Conservation (phyloP, 2,888 invertebrate species). For the Julus scanicus region DNA sequence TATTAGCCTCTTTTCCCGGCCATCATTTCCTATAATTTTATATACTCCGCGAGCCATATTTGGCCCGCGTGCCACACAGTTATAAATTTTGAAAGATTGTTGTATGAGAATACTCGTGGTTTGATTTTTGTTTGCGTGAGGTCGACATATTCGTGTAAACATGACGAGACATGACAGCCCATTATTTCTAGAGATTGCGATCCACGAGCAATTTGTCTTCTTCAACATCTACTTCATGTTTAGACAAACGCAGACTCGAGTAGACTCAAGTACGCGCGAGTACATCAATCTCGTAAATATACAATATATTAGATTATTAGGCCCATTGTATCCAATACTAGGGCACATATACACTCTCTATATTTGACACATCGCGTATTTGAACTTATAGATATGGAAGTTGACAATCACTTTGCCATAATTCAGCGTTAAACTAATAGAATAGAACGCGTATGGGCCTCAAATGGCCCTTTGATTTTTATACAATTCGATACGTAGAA, state of each 20-base stretch:
- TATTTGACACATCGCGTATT: neutral
- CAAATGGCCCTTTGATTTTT: neutral
- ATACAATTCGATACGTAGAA: too few species aligned
- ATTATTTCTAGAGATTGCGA: neutral
- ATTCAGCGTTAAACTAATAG: neutral
- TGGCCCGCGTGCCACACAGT: too few species aligned
- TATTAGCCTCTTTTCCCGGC: too few species aligned
- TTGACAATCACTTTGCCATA: neutral
- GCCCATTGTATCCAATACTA: neutral
- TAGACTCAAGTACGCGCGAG: neutral
- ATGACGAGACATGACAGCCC: neutral
- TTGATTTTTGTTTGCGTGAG: too few species aligned
- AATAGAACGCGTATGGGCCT: neutral
- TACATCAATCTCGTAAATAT: neutral
- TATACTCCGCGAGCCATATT: too few species aligned
- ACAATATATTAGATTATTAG: neutral
- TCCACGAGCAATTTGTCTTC: neutral
- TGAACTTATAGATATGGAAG: neutral
- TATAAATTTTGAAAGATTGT: too few species aligned
- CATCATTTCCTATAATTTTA: too few species aligned
- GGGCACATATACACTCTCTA: neutral
- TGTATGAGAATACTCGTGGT: too few species aligned
- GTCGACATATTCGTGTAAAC: neutral
- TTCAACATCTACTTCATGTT: neutral
- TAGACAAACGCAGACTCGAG: neutral